Evolutionary conservation across 1,140 invertebrate genomes (phyloP).

Genomic region (Limonius californicus): DNA sequence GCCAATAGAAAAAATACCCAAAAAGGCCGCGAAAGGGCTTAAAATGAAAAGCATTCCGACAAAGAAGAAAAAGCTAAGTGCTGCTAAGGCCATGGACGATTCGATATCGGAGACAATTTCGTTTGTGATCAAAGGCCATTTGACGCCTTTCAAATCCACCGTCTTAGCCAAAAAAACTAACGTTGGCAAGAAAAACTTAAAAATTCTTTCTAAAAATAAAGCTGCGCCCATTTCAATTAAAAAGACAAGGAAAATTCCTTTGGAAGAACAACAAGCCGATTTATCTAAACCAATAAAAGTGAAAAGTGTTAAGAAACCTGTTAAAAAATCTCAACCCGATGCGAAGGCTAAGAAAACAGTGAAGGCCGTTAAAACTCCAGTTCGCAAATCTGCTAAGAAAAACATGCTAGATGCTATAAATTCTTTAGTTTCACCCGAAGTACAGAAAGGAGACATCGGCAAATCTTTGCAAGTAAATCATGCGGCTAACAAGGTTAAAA

Average conservation of each 20-base stretch:
- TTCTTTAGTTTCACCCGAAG: too few relatives aligned
- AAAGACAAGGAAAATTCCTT: slow-evolving; percentile 16
- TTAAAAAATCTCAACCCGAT: background rate
- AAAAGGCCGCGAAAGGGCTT: background rate
- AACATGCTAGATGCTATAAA: background rate
- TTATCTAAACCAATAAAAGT: background rate
- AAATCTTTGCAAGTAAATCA: too few relatives aligned
- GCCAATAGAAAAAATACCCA: background rate
- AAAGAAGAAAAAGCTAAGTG: slow-evolving; percentile 16
- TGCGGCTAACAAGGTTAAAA: too few relatives aligned
- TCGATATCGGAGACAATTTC: slow-evolving; percentile 43
- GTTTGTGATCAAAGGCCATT: slow-evolving; percentile 45
- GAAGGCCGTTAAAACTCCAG: background rate
- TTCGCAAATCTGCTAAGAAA: background rate
- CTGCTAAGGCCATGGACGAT: slow-evolving; percentile 18
- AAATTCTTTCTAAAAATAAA: background rate
- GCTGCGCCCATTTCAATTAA: slow-evolving; percentile 22
- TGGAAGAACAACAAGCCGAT: background rate
- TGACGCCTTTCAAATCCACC: slow-evolving; percentile 40
- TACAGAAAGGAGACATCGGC: too few relatives aligned
- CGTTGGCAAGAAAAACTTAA: background rate
- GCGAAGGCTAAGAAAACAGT: background rate
- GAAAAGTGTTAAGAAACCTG: background rate
- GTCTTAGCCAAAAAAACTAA: slow-evolving; percentile 3
- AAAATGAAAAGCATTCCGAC: slow-evolving; percentile 10